Evolutionary conservation across 2,797 vertebrate species (phyloP), one percentile per base, ranked within the genome.

Genomic region (Xyrichtys novacula): DNA sequence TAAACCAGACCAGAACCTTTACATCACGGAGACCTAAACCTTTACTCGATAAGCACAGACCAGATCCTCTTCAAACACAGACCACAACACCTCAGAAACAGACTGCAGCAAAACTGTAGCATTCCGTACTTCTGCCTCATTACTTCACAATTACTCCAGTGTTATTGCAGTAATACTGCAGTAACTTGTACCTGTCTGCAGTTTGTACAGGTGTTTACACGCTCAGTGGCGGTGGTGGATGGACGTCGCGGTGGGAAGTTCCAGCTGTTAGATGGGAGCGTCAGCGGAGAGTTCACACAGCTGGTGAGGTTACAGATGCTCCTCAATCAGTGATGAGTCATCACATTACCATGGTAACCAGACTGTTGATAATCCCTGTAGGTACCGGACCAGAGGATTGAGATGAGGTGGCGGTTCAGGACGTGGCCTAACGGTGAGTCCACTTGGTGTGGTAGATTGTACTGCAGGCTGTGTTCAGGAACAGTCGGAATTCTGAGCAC

Each of bases 321-420:
- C 43, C 55, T 17, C 52, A 65, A 40, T 62, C 16, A 39, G 15
- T 20, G 3, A 1, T 38, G 7, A 53, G 25, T 5, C 17, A 7
- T 46, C 7, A 16, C 16, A 1, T 64, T 0, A 3, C 32, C 46
- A 47, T 54, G 26, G 69, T 81, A 84, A 78, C 59, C 20, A 10
- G 8, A 36, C 2, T 19, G 1, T 14, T 15, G 2, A 20, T 32
- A 6, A 28, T 52, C 23, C 17, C 23, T 17, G 1, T 72, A 98
- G 97, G 93, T 96, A 20, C 93, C 92, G 0, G 94, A 96, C 62
- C 92, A 94, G 80, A 95, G 93, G 57, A 96, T 98, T 29, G 85
- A 90, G 50, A 97, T 98, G 97, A 96, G 94, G 71, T 98, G 97
- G 97, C 95, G 95, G 84, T 98, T 96, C 92, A 96, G 95, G 80